Base-by-base conservation (phyloP, 2,888 invertebrate species). In the Phania funesta region DNA sequence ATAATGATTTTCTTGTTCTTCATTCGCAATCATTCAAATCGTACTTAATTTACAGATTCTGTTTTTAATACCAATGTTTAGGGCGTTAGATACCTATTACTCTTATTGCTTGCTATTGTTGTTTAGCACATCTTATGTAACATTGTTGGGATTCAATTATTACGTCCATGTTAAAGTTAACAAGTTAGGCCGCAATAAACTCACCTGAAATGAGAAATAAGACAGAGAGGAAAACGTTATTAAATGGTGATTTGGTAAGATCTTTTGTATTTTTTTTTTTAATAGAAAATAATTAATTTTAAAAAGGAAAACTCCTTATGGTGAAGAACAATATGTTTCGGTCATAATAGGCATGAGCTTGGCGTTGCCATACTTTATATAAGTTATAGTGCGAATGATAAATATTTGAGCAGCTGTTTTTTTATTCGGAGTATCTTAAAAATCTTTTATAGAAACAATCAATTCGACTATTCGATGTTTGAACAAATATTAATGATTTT, bases 161-260 rank as follows among this genome's bases (percentile, higher is more conserved):
- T 67, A 54, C 48, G 71, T 52, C 24, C 67, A 29, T 60, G n/a
- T 67, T 60, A 16, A 20, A 52, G 13, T 22, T 7, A 1, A 8
- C 50, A 52, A 44, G 29, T 32, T 64, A 50, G n/a, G n/a, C 20
- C 46, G n/a, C 2, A 29, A 46, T 13, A 56, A 75, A 71, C 81
- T 73, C 54, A 81, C 81, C 81, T 81, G 77, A 11, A 81, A 81
- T 20, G 32, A 60, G 38, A 77, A 35, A 24, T 35, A 54, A 44
- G 1, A 52, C 6, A 20, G 11, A 80, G 26, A 71, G 18, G 58
- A 29, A 64, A 26, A 44, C 3, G 41, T 41, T 41, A n/a, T n/a
- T 41, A 16, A 41, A 16, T 16, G 11, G 2, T 35, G 2, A 11
- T 7, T n/a, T 41, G 16, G 3, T 5, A 41, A 41, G 16, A 41